Conservation (phyloP, 2,888 invertebrate species). For the Apoda limacodes region DNA sequence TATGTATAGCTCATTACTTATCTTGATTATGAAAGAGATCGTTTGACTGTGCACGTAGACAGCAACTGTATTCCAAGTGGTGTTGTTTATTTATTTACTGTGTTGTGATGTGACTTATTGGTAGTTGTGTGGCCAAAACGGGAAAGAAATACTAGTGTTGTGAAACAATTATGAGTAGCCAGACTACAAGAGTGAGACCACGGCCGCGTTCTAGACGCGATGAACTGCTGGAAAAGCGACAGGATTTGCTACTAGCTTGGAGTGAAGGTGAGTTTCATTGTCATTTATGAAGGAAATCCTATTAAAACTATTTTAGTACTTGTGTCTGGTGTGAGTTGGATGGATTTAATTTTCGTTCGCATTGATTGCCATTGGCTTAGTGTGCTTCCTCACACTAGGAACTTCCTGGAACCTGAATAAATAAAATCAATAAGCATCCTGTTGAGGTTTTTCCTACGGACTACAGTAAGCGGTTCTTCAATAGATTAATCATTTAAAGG, state of each 20-base stretch:
- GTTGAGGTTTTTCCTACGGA: no score
- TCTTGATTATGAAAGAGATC: conserved; percentile 36
- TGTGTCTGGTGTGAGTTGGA: conserved; percentile 1
- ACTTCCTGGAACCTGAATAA: no score
- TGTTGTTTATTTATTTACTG: conserved; percentile 26
- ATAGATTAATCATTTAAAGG: no score
- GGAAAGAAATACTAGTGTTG: conserved; percentile 10
- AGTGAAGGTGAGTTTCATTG: conserved; percentile 47
- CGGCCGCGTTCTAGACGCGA: conserved; percentile 51
- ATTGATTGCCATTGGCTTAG: no score
- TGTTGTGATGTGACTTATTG: conserved; percentile 35
- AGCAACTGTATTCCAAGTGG: conserved; percentile 21
- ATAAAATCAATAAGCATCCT: no score
- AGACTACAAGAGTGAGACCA: no score
- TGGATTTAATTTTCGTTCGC: not conserved
- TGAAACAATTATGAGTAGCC: conserved; percentile 41
- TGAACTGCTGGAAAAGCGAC: conserved; percentile 46
- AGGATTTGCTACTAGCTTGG: conserved; percentile 56
- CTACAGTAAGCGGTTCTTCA: no score
- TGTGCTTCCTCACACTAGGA: no score
- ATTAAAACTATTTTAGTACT: conserved; percentile 5
- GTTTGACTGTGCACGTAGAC: conserved; percentile 51
- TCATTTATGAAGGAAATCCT: conserved; percentile 10
- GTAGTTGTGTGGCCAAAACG: conserved; percentile 15
- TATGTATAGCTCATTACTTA: conserved; percentile 46